Evolutionary conservation across 2,113 vertebrate species (phyloP), one percentile per base, ranked within the genome.

Genomic region (Spilogale gracilis): DNA sequence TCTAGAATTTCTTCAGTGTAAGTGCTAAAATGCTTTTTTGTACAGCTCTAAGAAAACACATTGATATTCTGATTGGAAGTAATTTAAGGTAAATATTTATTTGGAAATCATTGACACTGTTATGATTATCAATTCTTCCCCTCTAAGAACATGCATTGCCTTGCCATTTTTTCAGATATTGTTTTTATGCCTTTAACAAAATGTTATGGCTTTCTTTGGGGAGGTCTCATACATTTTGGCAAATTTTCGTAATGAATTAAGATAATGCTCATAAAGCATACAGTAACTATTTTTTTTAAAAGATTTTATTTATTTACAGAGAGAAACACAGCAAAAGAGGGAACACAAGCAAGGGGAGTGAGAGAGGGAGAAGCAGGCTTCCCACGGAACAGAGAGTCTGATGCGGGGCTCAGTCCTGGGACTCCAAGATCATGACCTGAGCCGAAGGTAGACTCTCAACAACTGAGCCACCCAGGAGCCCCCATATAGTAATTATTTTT

Each of bases 51-150:
- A 43, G 54, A 79, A 94, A 94, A 50, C 30, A n/a, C 38, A 61
- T 6, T 89, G 81, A 84, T 63, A 91, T 80, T 94, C n/a, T 30
- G n/a, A 82, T 65, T 92, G 52, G 45, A 97, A 86, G 96, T 80
- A 81, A 89, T 56, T 94, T 88, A 84, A 27, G 12, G 18, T 81
- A 58, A 67, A 71, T 78, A 86, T 82, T 81, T 58, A 63, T 48
- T 92, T 92, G 65, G 45, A 78, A 89, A 82, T 73, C 54, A 60
- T 17, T 87, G 60, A 79, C 48, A 67, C 43, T 69, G 48, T 78
- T 61, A 52, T 85, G 32, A 67, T 91, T 79, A 82, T 92, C 88
- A 91, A 71, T 88, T 91, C 43, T 80, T 50, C 58, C 25, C 43
- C 76, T 67, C 45, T 2, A 58, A 79, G 14, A 50, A 20, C 16